These are phyloP conservation scores for Ceratoteleas bidentatus DNA, from an alignment of 1,140 invertebrate genomes.

Conservation along the genomic window DNA sequence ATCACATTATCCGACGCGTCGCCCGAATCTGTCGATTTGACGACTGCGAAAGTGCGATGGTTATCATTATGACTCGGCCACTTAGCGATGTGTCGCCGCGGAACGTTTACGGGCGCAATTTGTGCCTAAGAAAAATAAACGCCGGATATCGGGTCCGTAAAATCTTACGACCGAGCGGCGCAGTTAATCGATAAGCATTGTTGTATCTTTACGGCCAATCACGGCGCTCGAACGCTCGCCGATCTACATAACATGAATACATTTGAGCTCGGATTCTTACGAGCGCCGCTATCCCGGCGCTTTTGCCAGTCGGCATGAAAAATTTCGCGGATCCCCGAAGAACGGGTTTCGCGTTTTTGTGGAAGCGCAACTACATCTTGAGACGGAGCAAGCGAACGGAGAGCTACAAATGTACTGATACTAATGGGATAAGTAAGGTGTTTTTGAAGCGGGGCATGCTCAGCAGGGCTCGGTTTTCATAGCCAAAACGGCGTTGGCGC, in stretches of 20 bases:
- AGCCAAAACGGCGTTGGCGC: conserved; percentile 37
- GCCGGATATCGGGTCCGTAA: conserved; percentile 25
- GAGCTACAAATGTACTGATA: conserved; percentile 39
- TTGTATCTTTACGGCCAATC: conserved; percentile 49
- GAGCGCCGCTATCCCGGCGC: no score
- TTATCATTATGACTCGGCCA: conserved; percentile 18
- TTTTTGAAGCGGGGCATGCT: conserved; percentile 31
- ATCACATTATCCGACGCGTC: conserved; percentile 5
- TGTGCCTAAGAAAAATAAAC: conserved; percentile 36
- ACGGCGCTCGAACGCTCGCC: conserved; percentile 25
- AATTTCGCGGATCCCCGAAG: no score
- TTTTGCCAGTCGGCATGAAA: no score
- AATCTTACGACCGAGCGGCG: conserved; percentile 41
- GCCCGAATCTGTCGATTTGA: conserved; percentile 4
- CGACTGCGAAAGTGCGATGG: conserved; percentile 12
- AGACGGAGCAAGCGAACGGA: no score
- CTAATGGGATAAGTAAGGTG: conserved; percentile 51
- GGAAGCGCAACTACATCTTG: no score
- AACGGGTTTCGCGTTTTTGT: no score
- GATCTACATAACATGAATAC: conserved; percentile 51
- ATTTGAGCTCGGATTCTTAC: no score
- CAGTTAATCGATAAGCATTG: conserved; percentile 53
- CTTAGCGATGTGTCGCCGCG: conserved; percentile 1
- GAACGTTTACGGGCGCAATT: conserved; percentile 34
- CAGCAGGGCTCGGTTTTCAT: conserved; percentile 16